These are phyloP conservation scores for Cynopterus sphinx DNA, from an alignment of 2,797 vertebrate species.

Conservation along the genomic window DNA sequence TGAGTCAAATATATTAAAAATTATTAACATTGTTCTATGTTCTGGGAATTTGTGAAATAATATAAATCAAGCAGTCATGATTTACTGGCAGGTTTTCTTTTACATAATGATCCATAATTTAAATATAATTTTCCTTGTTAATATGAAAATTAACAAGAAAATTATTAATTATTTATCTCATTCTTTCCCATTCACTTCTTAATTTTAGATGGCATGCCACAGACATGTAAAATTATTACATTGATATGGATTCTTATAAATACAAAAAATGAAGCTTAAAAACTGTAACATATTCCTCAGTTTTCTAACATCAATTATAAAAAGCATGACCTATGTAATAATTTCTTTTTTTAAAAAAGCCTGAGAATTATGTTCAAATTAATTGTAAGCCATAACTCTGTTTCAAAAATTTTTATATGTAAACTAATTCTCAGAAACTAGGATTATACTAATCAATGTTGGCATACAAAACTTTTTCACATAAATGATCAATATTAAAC, in stretches of 20 bases:
- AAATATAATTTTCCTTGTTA: not conserved
- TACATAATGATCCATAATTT: conserved; percentile 39
- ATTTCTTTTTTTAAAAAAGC: not conserved
- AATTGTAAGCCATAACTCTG: not conserved
- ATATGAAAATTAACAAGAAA: conserved; percentile 36
- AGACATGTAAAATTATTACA: not conserved
- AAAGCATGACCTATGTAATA: not conserved
- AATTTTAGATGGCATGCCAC: not conserved
- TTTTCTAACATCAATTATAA: not conserved
- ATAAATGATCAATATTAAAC: not conserved
- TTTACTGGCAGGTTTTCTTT: not conserved
- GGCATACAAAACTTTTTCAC: not conserved
- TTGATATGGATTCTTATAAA: not conserved
- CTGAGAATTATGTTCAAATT: not conserved
- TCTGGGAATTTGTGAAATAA: conserved; percentile 40
- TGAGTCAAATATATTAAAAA: conserved; percentile 6
- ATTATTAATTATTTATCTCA: not conserved
- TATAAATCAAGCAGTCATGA: not conserved
- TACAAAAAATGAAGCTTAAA: not conserved
- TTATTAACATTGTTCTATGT: conserved; percentile 8
- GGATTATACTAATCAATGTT: not conserved
- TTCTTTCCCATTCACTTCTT: not conserved
- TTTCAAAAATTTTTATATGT: conserved; percentile 1
- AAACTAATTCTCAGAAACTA: not conserved
- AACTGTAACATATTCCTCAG: not conserved